phyloP scores from a whole-genome alignment of 2,888 invertebrate genomes.

The Nebria salina region DNA sequence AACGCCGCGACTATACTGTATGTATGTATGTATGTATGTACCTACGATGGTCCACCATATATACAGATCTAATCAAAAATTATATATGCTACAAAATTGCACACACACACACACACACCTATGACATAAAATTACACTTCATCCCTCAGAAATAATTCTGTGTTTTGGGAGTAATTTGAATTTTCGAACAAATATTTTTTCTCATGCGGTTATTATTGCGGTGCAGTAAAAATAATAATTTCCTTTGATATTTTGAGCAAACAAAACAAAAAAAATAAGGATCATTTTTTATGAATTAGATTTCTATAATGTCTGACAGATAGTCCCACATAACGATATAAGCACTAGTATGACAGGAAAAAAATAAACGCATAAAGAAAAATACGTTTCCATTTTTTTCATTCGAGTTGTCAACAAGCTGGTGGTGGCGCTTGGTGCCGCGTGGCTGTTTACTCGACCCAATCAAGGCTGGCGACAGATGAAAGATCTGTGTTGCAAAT shows the following conservation, averaged over 20 bases:
- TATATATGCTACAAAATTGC: not conserved
- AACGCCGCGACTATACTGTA: constrained; percentile 13
- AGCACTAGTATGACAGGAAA: not conserved
- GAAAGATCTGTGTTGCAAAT: constrained; percentile 24
- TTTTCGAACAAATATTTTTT: not conserved
- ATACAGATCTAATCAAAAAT: not conserved
- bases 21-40: no score
- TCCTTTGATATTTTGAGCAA: not conserved
- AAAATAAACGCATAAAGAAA: constrained; percentile 19
- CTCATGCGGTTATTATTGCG: not conserved
- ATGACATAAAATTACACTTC: no score
- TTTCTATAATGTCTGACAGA: not conserved
- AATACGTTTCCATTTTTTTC: constrained; percentile 9
- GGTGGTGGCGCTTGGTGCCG: constrained; percentile 17
- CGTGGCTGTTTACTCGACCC: constrained; percentile 31
- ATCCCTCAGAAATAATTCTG: no score
- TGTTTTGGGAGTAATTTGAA: no score
- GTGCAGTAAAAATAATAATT: not conserved
- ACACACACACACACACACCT: no score
- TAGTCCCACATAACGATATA: not conserved
- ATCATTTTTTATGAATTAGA: not conserved
- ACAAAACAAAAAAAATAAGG: not conserved
- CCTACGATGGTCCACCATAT: not conserved
- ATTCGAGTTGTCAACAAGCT: constrained; percentile 36
- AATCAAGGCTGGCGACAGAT: constrained; percentile 26